These are phyloP conservation scores for Drosophila bifasciata DNA, from an alignment of 1,140 invertebrate genomes.

Conservation along the genomic window DNA sequence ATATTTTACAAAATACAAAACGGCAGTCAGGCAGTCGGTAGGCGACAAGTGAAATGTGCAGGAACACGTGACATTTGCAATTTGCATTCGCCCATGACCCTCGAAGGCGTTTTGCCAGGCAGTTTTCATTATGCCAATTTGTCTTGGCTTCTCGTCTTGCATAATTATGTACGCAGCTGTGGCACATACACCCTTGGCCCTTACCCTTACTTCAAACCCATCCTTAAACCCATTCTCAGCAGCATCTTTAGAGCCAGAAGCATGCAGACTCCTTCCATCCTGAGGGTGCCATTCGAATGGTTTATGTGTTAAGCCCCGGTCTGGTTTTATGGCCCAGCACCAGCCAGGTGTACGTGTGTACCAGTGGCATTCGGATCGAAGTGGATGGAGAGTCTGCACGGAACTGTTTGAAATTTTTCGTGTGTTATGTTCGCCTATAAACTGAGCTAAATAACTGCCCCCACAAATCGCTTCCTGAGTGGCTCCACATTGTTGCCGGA, in stretches of 20 bases:
- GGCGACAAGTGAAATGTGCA: slow-evolving; percentile 55
- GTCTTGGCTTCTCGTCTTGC: slow-evolving; percentile 45
- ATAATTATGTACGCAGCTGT: slow-evolving; percentile 72
- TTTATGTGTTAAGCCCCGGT: slow-evolving; percentile 29
- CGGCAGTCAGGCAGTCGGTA: slow-evolving; percentile 26
- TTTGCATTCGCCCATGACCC: slow-evolving; percentile 74
- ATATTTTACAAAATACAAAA: background rate
- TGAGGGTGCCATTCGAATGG: slow-evolving; percentile 18
- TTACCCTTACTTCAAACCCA: no score
- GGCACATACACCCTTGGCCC: background rate
- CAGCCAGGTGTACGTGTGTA: slow-evolving; percentile 17
- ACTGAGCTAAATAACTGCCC: slow-evolving; percentile 7
- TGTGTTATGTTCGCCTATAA: slow-evolving; percentile 25
- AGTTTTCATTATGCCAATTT: slow-evolving; percentile 62
- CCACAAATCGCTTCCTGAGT: slow-evolving; percentile 51
- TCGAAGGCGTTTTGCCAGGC: slow-evolving; percentile 61
- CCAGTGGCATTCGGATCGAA: no score
- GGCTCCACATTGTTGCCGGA: slow-evolving; percentile 39
- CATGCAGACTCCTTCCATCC: slow-evolving; percentile 1
- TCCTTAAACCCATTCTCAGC: no score
- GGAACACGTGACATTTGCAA: slow-evolving; percentile 58
- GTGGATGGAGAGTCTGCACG: background rate
- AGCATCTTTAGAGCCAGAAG: no score
- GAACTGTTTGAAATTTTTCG: background rate
- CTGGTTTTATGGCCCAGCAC: slow-evolving; percentile 52